Evolutionary conservation across 2,888 invertebrate genomes (phyloP).

Genomic region (Stratiomys singularior): DNA sequence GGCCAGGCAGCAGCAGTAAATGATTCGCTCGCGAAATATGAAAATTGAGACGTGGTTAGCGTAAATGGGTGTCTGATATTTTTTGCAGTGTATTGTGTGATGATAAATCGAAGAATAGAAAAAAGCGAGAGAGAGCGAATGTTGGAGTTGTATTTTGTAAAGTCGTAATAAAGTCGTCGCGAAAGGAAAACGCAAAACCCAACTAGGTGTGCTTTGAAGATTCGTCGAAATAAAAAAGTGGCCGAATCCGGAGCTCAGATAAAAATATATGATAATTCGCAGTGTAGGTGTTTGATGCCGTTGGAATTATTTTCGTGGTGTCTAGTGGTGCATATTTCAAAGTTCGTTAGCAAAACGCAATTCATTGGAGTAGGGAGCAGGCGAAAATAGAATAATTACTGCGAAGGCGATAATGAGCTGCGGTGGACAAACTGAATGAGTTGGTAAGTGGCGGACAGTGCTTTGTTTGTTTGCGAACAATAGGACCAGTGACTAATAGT

Average conservation of each 20-base stretch:
- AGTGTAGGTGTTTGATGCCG: slow-evolving; percentile 17
- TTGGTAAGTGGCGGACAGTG: too few relatives aligned
- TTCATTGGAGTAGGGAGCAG: slow-evolving; percentile 23
- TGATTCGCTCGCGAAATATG: neutral
- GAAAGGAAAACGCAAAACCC: slow-evolving; percentile 25
- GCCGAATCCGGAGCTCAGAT: neutral
- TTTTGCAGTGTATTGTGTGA: slow-evolving; percentile 21
- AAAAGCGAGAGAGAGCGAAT: slow-evolving; percentile 13
- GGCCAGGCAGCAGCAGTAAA: too few relatives aligned
- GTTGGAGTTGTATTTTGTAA: slow-evolving; percentile 10
- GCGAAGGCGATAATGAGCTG: too few relatives aligned
- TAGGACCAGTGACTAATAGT: too few relatives aligned
- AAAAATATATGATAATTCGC: neutral
- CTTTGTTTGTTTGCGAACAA: too few relatives aligned
- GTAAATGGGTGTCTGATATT: slow-evolving; percentile 25
- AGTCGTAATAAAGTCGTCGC: slow-evolving; percentile 33
- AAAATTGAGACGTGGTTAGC: slow-evolving; percentile 26
- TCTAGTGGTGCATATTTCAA: neutral
- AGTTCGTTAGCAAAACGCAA: neutral
- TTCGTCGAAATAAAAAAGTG: neutral
- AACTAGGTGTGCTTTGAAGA: slow-evolving; percentile 4
- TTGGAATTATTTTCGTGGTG: neutral
- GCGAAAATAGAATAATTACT: neutral
- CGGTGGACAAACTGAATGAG: too few relatives aligned
- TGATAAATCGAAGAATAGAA: slow-evolving; percentile 16